phyloP scores from a whole-genome alignment of 1,140 invertebrate species.

The Maconellicoccus hirsutus region DNA sequence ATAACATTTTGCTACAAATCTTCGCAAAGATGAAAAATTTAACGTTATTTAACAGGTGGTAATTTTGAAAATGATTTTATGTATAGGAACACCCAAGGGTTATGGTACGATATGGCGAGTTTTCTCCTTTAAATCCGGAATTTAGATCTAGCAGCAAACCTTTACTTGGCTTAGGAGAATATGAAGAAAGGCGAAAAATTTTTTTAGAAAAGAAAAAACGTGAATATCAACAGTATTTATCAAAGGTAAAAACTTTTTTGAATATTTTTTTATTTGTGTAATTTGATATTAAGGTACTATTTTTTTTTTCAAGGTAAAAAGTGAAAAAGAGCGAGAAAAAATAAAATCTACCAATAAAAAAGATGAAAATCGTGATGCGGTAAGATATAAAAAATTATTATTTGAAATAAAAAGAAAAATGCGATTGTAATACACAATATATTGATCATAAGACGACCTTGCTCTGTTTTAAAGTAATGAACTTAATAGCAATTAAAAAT shows the following conservation, averaged over 20 bases:
- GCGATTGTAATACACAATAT: too few species aligned
- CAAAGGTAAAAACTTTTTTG: slow-evolving; percentile 11
- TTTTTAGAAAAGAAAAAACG: slow-evolving; percentile 18
- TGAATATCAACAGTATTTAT: slow-evolving; percentile 24
- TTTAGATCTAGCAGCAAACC: slow-evolving; percentile 21
- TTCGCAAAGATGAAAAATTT: too few species aligned
- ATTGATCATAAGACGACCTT: too few species aligned
- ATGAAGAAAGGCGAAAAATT: slow-evolving; percentile 23
- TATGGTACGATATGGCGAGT: slow-evolving; percentile 26
- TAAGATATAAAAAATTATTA: too few species aligned
- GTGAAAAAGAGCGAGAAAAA: too few species aligned
- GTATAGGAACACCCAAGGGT: background rate
- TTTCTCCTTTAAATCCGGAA: slow-evolving; percentile 25
- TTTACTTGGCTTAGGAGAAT: slow-evolving; percentile 25
- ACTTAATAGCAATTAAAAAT: too few species aligned
- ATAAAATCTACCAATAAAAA: background rate
- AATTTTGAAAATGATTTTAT: background rate
- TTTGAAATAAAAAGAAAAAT: too few species aligned
- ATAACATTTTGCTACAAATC: too few species aligned
- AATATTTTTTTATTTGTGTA: background rate
- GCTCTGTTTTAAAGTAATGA: too few species aligned
- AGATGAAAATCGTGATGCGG: background rate
- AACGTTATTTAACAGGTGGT: background rate
- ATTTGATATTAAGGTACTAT: background rate
- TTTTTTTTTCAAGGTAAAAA: too few species aligned